These are phyloP conservation scores for Macrotus californicus DNA, from an alignment of 2,113 vertebrate species.

Conservation along the genomic window DNA sequence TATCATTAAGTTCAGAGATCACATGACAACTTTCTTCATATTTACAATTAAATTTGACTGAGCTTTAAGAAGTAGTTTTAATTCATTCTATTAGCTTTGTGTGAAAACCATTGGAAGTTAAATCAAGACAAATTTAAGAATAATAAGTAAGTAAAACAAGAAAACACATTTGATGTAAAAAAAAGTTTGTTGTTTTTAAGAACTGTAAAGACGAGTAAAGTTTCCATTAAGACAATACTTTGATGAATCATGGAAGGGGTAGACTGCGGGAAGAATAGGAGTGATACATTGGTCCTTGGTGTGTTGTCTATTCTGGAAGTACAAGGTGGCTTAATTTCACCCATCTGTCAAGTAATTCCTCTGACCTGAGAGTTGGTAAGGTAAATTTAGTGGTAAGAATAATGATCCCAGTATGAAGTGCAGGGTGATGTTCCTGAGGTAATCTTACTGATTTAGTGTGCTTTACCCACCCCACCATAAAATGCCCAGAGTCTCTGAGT, in stretches of 20 bases:
- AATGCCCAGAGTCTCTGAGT: not conserved
- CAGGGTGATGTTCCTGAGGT: rapidly evolving
- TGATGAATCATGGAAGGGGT: not conserved
- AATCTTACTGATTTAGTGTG: not conserved
- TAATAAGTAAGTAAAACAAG: not conserved
- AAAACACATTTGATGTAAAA: not conserved
- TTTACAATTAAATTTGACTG: not conserved
- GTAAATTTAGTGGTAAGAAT: not conserved
- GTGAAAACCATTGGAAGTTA: not conserved
- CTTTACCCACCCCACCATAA: not conserved
- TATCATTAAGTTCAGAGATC: not conserved
- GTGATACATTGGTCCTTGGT: rapidly evolving
- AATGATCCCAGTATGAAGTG: not conserved
- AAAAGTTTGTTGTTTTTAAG: not conserved
- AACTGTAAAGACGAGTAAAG: not conserved
- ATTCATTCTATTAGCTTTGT: not conserved
- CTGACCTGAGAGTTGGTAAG: not conserved
- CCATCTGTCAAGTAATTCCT: not conserved
- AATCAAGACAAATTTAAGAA: not conserved
- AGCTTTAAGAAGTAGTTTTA: not conserved
- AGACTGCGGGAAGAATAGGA: not conserved
- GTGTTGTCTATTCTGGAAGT: not conserved
- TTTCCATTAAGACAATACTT: not conserved
- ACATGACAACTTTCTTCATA: not conserved
- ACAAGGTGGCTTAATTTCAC: not conserved